A percentile compares a stretch with the other conserved stretches of the same genome.
Evolutionary conservation across 53 echinoderm and acorn worm species (phyloP).

Genomic region (Holothuria scabra): DNA sequence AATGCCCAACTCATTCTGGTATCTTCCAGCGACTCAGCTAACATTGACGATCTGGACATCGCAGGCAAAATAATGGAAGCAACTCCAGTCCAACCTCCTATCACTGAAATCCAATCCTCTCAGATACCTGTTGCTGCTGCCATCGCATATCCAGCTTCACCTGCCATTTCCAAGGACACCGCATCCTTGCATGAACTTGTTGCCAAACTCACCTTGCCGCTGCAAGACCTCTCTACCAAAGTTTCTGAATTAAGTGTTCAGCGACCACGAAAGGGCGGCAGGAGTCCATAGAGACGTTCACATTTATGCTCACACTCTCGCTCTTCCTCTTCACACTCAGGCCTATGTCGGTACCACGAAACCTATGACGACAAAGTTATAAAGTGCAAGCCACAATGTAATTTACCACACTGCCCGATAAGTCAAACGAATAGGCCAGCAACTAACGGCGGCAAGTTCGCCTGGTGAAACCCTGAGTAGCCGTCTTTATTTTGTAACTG

Average conservation of each 20-base stretch:
- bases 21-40: background rate
- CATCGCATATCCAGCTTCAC: background rate
- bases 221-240: background rate
- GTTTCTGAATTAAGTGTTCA: no score
- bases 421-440: slow-evolving; percentile 32
- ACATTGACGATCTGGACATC: background rate
- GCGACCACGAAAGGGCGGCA: no score
- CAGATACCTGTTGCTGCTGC: background rate
- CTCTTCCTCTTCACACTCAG: background rate
- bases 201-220: background rate
- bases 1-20: slow-evolving; percentile 40
- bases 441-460: slow-evolving; percentile 38
- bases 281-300: no score
- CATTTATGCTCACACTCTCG: background rate
- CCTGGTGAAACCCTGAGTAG: background rate
- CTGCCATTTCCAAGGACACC: background rate
- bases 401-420: background rate
- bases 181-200: slow-evolving; percentile 7
- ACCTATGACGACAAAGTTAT: background rate
- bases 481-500: slow-evolving; percentile 39
- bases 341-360: slow-evolving; percentile 33
- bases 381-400: slow-evolving; percentile 29
- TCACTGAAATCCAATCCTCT: background rate
- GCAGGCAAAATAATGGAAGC: slow-evolving; percentile 39
- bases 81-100: background rate